phyloP scores from a whole-genome alignment of 1,140 invertebrate genomes.

The Calliopsis andreniformis region DNA sequence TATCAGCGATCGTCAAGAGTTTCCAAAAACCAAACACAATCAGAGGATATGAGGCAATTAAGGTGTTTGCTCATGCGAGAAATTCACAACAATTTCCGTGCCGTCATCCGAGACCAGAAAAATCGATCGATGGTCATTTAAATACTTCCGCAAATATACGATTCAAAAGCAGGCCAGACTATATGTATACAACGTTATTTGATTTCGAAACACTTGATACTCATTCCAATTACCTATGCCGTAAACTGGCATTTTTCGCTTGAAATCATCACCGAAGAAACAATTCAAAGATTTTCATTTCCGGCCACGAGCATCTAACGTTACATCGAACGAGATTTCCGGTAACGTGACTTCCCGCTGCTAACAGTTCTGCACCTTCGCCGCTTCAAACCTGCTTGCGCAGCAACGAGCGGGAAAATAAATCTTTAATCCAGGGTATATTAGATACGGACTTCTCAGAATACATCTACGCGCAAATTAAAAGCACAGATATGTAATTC shows the following conservation, averaged over 20 bases:
- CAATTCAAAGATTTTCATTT: constrained; percentile 44
- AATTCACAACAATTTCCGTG: constrained; percentile 10
- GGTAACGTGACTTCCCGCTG: constrained; percentile 73
- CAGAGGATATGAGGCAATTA: constrained; percentile 17
- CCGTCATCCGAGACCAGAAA: neutral
- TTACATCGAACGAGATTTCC: constrained; percentile 69
- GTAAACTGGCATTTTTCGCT: neutral
- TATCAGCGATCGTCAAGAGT: neutral
- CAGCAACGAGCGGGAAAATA: neutral
- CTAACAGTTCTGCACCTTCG: constrained; percentile 36
- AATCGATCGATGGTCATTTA: neutral
- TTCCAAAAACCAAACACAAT: neutral
- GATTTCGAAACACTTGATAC: too few relatives aligned
- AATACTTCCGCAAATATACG: neutral
- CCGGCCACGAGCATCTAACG: constrained; percentile 66
- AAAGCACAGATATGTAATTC: too few relatives aligned
- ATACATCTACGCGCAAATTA: too few relatives aligned
- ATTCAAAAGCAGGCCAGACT: too few relatives aligned
- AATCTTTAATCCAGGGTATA: neutral
- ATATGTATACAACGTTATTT: too few relatives aligned
- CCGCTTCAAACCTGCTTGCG: constrained; percentile 35
- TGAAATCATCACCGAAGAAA: neutral
- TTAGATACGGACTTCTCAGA: too few relatives aligned
- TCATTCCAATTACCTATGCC: too few relatives aligned
- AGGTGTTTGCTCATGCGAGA: constrained; percentile 1